Percentiles rank a stretch among this genome's conserved stretches.
Evolutionary conservation across 2,888 invertebrate genomes (phyloP).

Genomic region (Zygogramma bicolorata): DNA sequence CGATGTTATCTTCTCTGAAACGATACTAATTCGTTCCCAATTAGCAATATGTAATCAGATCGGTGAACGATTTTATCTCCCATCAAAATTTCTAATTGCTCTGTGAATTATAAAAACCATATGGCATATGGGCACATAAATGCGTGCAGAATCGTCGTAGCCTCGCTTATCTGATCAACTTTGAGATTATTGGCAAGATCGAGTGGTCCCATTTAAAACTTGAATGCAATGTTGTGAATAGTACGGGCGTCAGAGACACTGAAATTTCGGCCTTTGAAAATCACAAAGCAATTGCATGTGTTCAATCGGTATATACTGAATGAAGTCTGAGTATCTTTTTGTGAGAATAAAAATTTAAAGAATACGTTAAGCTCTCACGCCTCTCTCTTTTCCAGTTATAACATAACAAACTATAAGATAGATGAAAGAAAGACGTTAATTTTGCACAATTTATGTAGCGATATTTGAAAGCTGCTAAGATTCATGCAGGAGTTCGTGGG

Average conservation of each 20-base stretch:
- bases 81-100: conserved; percentile 2
- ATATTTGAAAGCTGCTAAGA: no score
- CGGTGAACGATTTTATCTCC: neutral
- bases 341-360: no score
- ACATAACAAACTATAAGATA: no score
- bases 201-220: conserved; percentile 4
- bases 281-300: no score
- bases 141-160: neutral
- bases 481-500: no score
- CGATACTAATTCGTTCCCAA: neutral
- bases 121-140: conserved; percentile 2
- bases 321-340: no score
- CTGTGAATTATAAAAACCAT: conserved; percentile 6
- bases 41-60: neutral
- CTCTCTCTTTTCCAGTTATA: no score
- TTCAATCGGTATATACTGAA: no score
- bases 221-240: neutral
- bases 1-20: neutral
- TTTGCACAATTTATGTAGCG: no score
- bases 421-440: no score
- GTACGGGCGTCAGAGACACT: neutral
- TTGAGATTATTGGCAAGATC: conserved; percentile 11
- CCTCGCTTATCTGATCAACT: conserved; percentile 9
- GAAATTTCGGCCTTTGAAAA: neutral
- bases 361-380: no score